Percentiles rank a stretch among this genome's conserved stretches.
Evolutionary conservation across 1,140 invertebrate genomes (phyloP).

Genomic region (Solen grandis): DNA sequence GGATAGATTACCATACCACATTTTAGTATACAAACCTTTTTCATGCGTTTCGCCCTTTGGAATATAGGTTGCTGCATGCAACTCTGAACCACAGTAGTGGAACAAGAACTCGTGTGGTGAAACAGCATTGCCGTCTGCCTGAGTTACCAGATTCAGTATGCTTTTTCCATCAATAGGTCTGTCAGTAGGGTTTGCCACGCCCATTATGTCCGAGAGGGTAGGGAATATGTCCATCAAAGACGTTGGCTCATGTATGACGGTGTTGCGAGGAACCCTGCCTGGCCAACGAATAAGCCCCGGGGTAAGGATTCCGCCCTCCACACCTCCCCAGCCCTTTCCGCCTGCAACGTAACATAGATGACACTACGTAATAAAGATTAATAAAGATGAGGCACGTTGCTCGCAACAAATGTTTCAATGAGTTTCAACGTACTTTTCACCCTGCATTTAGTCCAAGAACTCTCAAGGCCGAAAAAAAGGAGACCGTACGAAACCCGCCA

Average conservation of each 20-base stretch:
- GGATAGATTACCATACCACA: too few relatives aligned
- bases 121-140: not conserved
- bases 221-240: slow-evolving; percentile 23
- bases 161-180: too few relatives aligned
- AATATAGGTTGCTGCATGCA: not conserved
- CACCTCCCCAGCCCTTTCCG: slow-evolving; percentile 5
- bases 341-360: slow-evolving; percentile 74
- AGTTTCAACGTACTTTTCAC: not conserved
- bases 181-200: not conserved
- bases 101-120: slow-evolving; percentile 30
- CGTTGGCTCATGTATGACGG: not conserved
- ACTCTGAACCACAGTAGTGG: slow-evolving; percentile 12
- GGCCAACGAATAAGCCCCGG: slow-evolving; percentile 16
- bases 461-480: not conserved
- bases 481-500: not conserved
- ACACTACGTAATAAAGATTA: not conserved
- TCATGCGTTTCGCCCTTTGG: not conserved
- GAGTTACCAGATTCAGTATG: too few relatives aligned
- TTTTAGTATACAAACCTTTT: too few relatives aligned
- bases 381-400: not conserved
- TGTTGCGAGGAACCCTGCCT: not conserved
- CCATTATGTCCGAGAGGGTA: not conserved
- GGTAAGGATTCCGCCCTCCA: slow-evolving; percentile 1
- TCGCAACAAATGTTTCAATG: not conserved
- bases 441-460: not conserved